Evolutionary conservation across 2,888 invertebrate genomes (phyloP), one percentile per base, ranked within the genome.

Genomic region (Syrista parreyssii): DNA sequence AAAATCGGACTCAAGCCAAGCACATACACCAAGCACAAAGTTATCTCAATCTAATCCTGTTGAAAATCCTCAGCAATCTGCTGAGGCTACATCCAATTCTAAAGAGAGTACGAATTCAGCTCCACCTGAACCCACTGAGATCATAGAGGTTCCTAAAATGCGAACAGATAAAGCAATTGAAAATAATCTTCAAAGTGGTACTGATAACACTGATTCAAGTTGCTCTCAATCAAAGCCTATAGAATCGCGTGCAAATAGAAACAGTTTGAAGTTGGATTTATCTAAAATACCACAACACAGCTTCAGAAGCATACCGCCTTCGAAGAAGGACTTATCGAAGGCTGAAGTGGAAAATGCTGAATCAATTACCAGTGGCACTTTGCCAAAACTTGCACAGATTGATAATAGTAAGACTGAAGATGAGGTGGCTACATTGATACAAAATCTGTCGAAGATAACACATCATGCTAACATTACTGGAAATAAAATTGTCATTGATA

Each of bases 221-320:
- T 31, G 31, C 31, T 12, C 73, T 33, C 34, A 36, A 68, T 32
- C 75, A 23, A 78, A 78, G 72, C n/a, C 75, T 55, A 11, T 35
- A 23, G 78, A 78, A 31, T 78, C 75, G 4, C 78, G 78, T 15
- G 80, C 85, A 1, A 88, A 80, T 75, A 81, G 89, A 73, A 84
- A 83, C 11, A 88, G 86, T 75, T 79, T 91, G 74, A 91, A 89
- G 79, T 81, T 91, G 12, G 91, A 91, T 75, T 79, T 91, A 1
- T 88, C 91, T 0, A 90, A 89, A 77, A 90, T 91, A 75, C 91
- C 91, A 1, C 90, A 90, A 74, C 89, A 90, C 77, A 84, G 88
- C 11, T 90, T 89, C 78, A 86, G 90, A 76, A 86, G 33, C 32
- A 33, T 75, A 12, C 75, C 76, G 73, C 79, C 84, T 1, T 79